Evolutionary conservation across 2,888 invertebrate species (phyloP).

Genomic region (Cantharis flavilabris): DNA sequence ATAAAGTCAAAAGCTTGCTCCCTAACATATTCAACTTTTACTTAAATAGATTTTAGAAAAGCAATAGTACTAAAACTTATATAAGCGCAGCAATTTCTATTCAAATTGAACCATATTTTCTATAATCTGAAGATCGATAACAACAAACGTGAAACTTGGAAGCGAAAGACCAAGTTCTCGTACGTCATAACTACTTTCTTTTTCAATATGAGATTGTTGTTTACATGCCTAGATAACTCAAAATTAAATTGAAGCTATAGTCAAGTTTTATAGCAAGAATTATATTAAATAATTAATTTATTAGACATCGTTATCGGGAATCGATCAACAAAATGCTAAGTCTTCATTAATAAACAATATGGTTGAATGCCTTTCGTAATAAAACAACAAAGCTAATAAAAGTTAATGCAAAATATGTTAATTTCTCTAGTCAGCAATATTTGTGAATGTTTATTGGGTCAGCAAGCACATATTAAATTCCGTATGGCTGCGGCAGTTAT

Average conservation of each 20-base stretch:
- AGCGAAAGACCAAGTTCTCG: not conserved
- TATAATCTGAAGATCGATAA: constrained; percentile 25
- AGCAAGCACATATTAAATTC: constrained; percentile 27
- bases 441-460: constrained; percentile 26
- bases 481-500: constrained; percentile 20
- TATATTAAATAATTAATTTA: not conserved
- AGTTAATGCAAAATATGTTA: constrained; percentile 12
- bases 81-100: constrained; percentile 28
- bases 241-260: not conserved
- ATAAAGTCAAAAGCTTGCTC: constrained; percentile 27
- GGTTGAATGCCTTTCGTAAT: not conserved
- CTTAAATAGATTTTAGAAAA: constrained; percentile 28
- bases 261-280: not conserved
- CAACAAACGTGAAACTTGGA: constrained; percentile 14
- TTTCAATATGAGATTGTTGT: not conserved
- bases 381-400: constrained; percentile 4
- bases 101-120: constrained; percentile 25
- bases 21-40: constrained; percentile 29
- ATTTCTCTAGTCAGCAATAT: constrained; percentile 23
- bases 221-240: not conserved
- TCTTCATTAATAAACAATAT: not conserved
- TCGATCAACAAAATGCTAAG: not conserved
- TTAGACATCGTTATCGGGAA: not conserved
- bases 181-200: constrained; percentile 2
- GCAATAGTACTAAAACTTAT: constrained; percentile 24